Evolutionary conservation across 2,113 vertebrate species (phyloP), one percentile per base, ranked within the genome.

Genomic region (Mesoclemmys tuberculata): DNA sequence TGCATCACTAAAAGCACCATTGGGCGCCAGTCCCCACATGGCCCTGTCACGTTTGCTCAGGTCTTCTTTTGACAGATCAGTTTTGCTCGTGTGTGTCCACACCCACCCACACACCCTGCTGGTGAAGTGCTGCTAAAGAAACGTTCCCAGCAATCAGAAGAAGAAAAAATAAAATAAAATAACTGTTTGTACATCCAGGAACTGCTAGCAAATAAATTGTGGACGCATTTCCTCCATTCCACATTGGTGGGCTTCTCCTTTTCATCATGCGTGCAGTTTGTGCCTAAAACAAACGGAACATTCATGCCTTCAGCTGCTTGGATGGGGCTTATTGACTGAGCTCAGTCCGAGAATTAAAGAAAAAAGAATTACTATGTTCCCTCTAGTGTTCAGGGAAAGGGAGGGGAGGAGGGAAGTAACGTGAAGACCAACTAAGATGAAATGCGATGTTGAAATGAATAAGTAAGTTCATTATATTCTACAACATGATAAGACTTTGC

Each of bases 401-500:
- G 75, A 84, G 91, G 92, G 83, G 93, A 55, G 87, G 0, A 16
- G 94, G 89, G 81, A 95, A 94, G 88, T 95, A 95, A 90, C 81
- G 86, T 80, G 86, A 80, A 96, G 91, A 94, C 92, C 92, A 97
- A 95, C 92, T 91, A 95, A 97, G 97, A 97, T 97, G 95, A 98
- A 97, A 97, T 97, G 97, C 92, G 95, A 95, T 95, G 81, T 84
- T 48, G 82, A 87, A 94, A 97, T 97, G 96, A 95, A 96, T 96
- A 95, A 96, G 97, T 93, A 93, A 97, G 97, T 98, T 98, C 98
- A 97, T 98, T 98, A 97, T 97, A 98, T 95, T 93, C 95, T 96
- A 87, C 95, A 84, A 94, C 93, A 71, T 4, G 97, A 98, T 98
- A 97, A 98, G 98, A 92, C 93, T 51, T 96, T 97, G 89, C 90